Percentiles rank a stretch among this genome's conserved stretches.
These are phyloP conservation scores for mouse (Mus musculus) DNA, from an alignment of 2,113 vertebrate species.

Conservation along the genomic window GRCm39 chr6:78144001-78144500, in stretches of 20 bases:
- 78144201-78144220: background rate
- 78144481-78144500: background rate
- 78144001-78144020: no score
- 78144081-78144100: no score
- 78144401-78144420: background rate
- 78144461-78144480: background rate
- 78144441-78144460: background rate
- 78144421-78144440: background rate
- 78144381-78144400: background rate
- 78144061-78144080: no score
- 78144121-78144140: no score
- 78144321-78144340: background rate
- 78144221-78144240: background rate
- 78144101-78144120: no score
- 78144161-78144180: no score
- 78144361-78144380: background rate
- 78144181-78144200: background rate
- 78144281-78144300: background rate
- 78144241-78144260: background rate
- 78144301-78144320: background rate
- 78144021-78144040: no score
- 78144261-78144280: background rate
- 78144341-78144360: background rate
- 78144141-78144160: no score
- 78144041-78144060: no score